Evolutionary conservation across 2,113 vertebrate genomes (phyloP).

Genomic region (Percina caprodes): DNA sequence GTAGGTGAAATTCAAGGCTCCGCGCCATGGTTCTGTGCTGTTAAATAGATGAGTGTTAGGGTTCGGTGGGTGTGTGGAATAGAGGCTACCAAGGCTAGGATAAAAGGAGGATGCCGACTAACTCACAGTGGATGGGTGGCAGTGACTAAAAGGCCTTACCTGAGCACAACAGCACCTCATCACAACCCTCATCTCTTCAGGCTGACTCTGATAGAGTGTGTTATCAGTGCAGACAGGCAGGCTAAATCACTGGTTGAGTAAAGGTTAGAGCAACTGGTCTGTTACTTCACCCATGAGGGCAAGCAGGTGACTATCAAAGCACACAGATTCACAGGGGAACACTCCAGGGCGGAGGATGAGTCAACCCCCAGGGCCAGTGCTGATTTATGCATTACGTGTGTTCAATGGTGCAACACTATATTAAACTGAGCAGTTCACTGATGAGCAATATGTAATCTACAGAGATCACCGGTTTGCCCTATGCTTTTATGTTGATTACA

Average conservation of each 20-base stretch:
- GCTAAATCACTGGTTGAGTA: slow-evolving; percentile 76
- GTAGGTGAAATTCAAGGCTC: slow-evolving; percentile 68
- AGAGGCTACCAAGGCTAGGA: slow-evolving; percentile 57
- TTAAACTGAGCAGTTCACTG: slow-evolving; percentile 56
- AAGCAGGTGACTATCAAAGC: slow-evolving; percentile 77
- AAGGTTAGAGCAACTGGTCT: slow-evolving; percentile 77
- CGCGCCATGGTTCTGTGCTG: slow-evolving; percentile 36
- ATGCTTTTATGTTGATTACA: neutral
- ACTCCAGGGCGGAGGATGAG: slow-evolving; percentile 52
- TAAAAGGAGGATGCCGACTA: slow-evolving; percentile 60
- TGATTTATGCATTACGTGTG: slow-evolving; percentile 70
- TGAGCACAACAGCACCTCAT: slow-evolving; percentile 38
- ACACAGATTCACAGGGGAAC: slow-evolving; percentile 63
- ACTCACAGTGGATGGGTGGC: slow-evolving; percentile 50
- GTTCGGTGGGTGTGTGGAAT: slow-evolving; percentile 62
- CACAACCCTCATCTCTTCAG: slow-evolving; percentile 54
- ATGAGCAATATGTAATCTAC: slow-evolving; percentile 51
- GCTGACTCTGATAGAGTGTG: slow-evolving; percentile 71
- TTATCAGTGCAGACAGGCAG: slow-evolving; percentile 76
- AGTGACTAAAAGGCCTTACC: slow-evolving; percentile 64
- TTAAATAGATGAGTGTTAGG: slow-evolving; percentile 61
- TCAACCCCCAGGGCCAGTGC: slow-evolving; percentile 44
- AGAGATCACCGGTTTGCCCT: slow-evolving; percentile 13
- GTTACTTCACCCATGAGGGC: slow-evolving; percentile 61
- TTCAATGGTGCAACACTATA: slow-evolving; percentile 62